Base-by-base conservation (phyloP, 92 coral and sea anemone species). In the Pocillopora meandrina region DNA sequence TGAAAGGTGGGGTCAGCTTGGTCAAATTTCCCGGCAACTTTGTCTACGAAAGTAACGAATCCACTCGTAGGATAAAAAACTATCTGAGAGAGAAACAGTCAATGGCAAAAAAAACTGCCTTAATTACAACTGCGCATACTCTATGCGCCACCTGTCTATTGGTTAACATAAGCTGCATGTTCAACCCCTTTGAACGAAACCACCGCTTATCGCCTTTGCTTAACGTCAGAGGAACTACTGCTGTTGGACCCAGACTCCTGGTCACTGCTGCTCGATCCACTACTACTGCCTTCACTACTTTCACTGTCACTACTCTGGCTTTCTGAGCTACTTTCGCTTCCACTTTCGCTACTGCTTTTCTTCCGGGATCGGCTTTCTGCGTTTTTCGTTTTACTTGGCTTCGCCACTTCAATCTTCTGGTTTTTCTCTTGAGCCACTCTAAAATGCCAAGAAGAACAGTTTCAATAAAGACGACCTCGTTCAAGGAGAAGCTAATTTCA, bases 161-260 rank as follows among this genome's bases (percentile, higher is more conserved):
- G 13, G 35, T 61, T 11, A 5, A 36, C 34, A 21, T 11, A 12
- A 21, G 72, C 72, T 66, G 2, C 36, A 23, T 15, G 72, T 15
- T 33, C 23, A 7, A 14, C 7, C 34, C 35, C 12, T 12, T n/a
- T 5, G 72, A 20, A 15, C 36, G 34, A 66, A 66, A 12, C 35
- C 35, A 19, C 33, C 78, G 20, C n/a, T 71, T 47, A 82, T 70
- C 86, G 68, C 59, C 86, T 84, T 42, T 82, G 88, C 33, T 33
- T 65, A 19, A 55, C 83, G 26, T 81, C 77, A 26, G 35, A 59
- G 3, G 80, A 72, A 15, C 82, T 67, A 56, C 88, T 76, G 77
- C 88, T 76, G 55, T 56, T 57, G 11, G 82, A 72, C 56, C 60
- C 88, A 66, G 92, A 88, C 77, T 91, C 85, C 82, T 90, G 88